These are phyloP conservation scores for Gymnocheta viridis DNA, from an alignment of 2,888 invertebrate genomes.

Conservation along the genomic window DNA sequence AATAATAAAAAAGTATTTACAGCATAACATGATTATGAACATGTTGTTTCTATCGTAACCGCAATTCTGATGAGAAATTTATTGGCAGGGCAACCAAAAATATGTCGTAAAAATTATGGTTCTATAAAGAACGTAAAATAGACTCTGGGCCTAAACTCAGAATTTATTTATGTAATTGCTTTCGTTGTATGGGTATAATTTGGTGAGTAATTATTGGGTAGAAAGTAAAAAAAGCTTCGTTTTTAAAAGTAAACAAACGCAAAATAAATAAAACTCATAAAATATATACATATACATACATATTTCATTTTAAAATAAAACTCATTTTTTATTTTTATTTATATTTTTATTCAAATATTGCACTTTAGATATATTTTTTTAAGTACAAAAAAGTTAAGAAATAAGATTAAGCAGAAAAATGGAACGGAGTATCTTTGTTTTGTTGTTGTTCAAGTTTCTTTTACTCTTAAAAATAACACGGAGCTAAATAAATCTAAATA, in stretches of 20 bases:
- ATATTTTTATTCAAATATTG: constrained; percentile 67
- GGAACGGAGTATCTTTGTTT: constrained; percentile 64
- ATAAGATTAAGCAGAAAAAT: constrained; percentile 62
- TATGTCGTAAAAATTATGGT: no score
- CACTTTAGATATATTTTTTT: constrained; percentile 54
- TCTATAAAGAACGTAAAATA: no score
- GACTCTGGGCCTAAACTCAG: no score
- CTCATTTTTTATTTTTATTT: constrained; percentile 54
- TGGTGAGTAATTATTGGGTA: no score
- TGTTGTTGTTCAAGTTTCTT: constrained; percentile 53
- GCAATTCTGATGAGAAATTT: not conserved
- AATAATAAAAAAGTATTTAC: not conserved
- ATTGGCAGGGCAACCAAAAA: no score
- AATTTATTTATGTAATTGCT: no score
- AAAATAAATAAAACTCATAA: no score
- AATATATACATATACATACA: no score
- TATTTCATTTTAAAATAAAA: constrained; percentile 1
- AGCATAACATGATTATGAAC: not conserved
- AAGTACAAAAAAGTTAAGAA: constrained; percentile 58
- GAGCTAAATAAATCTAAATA: constrained; percentile 57
- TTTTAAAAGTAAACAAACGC: no score
- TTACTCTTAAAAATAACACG: constrained; percentile 61
- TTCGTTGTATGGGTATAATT: no score
- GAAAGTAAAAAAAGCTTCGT: no score
- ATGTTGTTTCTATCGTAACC: not conserved